Base-by-base conservation (phyloP, 1,140 invertebrate species). In the Calephelis nemesis region DNA sequence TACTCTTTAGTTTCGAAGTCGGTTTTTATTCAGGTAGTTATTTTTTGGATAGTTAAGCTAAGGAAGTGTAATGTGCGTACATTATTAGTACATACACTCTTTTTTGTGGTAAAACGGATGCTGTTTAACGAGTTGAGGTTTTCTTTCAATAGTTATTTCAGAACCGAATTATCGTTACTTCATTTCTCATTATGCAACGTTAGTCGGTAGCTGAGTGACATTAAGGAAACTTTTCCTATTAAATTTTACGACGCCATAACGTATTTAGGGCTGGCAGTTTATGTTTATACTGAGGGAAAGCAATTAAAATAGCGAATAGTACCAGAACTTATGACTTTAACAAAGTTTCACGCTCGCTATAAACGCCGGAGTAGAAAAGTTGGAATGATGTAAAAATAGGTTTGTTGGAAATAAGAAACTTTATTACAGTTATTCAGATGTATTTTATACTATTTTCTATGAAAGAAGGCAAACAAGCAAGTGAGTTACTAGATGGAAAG, bases 201-300 rank as follows among this genome's bases (percentile, higher is more conserved):
- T 58, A 58, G 54, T 58, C 54, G 54, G 54, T 58, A 30, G 54
- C 39, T 58, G 54, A 58, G 54, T 58, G 54, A 58, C 54, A 58
- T 58, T 58, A 58, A 58, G 54, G 54, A 58, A 58, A 58, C 54
- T 58, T 58, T 58, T 58, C 54, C 54, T 58, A 58, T 58, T 58
- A 58, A 58, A 58, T 58, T 58, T 58, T 58, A 58, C 54, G 54
- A 58, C 54, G 54, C 54, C 30, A 58, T 58, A 58, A 58, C 54
- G 54, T 58, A 58, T 58, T 58, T 58, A 58, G 54, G 54, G 54
- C 54, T 58, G 54, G 54, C 54, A 58, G 54, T 58, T 58, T 58
- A 58, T 58, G 54, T 58, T 58, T 58, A 58, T 58, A 58, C 54
- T 58, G 54, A 58, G 54, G 54, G 54, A 58, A 58, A 58, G 54